phyloP scores from a whole-genome alignment of 2,797 vertebrate species.

The Benthosema pterotum region DNA sequence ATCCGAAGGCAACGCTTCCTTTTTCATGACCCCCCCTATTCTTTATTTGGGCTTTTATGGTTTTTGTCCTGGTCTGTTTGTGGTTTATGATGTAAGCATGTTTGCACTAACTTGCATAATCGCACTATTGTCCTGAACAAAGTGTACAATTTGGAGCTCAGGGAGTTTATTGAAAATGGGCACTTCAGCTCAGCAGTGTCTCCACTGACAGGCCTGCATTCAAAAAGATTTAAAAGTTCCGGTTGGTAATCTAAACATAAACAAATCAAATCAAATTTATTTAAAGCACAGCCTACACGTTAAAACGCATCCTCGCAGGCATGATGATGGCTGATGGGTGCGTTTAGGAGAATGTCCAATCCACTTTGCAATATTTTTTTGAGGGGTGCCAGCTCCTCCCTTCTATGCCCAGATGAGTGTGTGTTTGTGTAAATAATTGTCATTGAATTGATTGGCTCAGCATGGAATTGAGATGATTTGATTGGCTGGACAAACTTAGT shows the following conservation, averaged over 20 bases:
- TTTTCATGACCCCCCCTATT: slow-evolving; percentile 5
- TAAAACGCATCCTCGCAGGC: neutral
- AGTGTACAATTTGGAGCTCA: neutral
- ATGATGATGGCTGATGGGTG: no score
- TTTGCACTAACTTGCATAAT: slow-evolving; percentile 22
- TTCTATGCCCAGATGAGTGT: no score
- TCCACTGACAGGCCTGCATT: neutral
- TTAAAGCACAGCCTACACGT: slow-evolving; percentile 19
- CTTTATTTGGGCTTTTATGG: slow-evolving; percentile 42
- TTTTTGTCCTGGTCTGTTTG: slow-evolving; percentile 26
- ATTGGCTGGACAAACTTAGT: no score
- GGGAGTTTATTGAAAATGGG: neutral
- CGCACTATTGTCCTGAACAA: neutral
- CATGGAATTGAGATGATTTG: no score
- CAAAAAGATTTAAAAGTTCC: slow-evolving; percentile 25
- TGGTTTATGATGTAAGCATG: slow-evolving; percentile 2
- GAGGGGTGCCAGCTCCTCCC: no score
- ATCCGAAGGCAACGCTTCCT: slow-evolving; percentile 16
- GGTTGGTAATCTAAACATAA: slow-evolving; percentile 31
- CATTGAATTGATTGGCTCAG: no score
- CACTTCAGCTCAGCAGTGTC: neutral
- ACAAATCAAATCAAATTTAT: slow-evolving; percentile 31
- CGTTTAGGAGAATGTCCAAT: no score
- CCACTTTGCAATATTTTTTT: no score
- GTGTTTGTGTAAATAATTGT: no score